Conservation (phyloP, 2,888 invertebrate genomes). For the Troides oblongomaculatus region DNA sequence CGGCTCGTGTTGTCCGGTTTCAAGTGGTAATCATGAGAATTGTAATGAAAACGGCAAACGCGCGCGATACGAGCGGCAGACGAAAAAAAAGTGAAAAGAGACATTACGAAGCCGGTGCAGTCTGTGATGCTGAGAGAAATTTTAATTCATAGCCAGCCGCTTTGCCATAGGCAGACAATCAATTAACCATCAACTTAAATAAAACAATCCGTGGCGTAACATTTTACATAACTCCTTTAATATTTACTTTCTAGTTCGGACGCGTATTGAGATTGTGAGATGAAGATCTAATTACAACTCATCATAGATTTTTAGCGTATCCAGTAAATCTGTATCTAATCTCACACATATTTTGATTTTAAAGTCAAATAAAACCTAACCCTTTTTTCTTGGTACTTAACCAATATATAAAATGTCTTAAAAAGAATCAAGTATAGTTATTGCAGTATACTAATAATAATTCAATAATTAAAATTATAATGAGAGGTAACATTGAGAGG, state of each 20-base stretch:
- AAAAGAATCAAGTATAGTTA: too few species aligned
- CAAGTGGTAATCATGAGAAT: conserved; percentile 52
- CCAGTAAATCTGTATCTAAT: too few species aligned
- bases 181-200: conserved; percentile 44
- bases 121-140: conserved; percentile 61
- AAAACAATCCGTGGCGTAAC: conserved; percentile 33
- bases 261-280: conserved; percentile 8
- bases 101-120: conserved; percentile 44
- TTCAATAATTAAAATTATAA: too few species aligned
- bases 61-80: conserved; percentile 63
- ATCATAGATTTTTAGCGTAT: background rate
- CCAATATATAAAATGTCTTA: too few species aligned
- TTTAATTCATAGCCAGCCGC: conserved; percentile 55
- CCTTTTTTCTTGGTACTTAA: too few species aligned
- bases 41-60: conserved; percentile 54
- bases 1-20: conserved; percentile 47
- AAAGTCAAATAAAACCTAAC: too few species aligned
- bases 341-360: too few species aligned
- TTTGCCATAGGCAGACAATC: conserved; percentile 46
- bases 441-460: too few species aligned
- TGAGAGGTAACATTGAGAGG: too few species aligned
- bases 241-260: conserved; percentile 30
- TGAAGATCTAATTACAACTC: background rate
- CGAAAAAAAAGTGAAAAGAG: conserved; percentile 78
- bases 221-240: conserved; percentile 26